Evolutionary conservation across 2,113 vertebrate species (phyloP), one percentile per base, ranked within the genome.

Genomic region (Picathartes gymnocephalus): DNA sequence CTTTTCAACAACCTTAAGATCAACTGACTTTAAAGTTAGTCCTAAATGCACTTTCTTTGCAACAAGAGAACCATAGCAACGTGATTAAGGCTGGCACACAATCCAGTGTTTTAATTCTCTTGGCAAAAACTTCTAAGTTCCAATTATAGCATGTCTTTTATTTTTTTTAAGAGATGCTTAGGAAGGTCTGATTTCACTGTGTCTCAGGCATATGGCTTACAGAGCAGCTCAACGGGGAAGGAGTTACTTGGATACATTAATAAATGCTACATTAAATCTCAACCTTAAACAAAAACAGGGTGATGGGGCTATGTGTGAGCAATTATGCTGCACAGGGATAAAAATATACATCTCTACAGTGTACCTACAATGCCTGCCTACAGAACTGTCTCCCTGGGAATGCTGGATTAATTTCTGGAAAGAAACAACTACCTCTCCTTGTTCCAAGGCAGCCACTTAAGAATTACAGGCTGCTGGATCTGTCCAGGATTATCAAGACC

Each of bases 31-130:
- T 50, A 60, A 95, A 96, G 90, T 76, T 60, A 91, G 35, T 82
- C 62, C 86, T 90, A 93, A 93, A 92, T 20, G 27, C 62, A 64
- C 90, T 81, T 81, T 88, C 85, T 51, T 27, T 93, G 93, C 88
- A 48, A 96, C 68, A 94, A 66, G 90, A 95, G 85, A 97, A 93
- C 92, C 95, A 94, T 86, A 90, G 94, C 92, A 96, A 93, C 92
- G 3, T 48, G 84, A 93, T 90, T 94, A 93, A 90, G 90, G 66
- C 74, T 97, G 94, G 93, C 87, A 94, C 73, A 72, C n/a, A 11
- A 93, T 76, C 62, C 90, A 80, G 35, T 58, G 74, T 80, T 94
- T 94, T 92, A 90, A 89, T 91, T 96, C 82, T 92, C 90, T 92
- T 94, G 87, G 92, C 92, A 96, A 93, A 96, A 94, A 65, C 58